Base-by-base conservation (phyloP, 2,797 vertebrate genomes). In the Poliocrania exsul region DNA sequence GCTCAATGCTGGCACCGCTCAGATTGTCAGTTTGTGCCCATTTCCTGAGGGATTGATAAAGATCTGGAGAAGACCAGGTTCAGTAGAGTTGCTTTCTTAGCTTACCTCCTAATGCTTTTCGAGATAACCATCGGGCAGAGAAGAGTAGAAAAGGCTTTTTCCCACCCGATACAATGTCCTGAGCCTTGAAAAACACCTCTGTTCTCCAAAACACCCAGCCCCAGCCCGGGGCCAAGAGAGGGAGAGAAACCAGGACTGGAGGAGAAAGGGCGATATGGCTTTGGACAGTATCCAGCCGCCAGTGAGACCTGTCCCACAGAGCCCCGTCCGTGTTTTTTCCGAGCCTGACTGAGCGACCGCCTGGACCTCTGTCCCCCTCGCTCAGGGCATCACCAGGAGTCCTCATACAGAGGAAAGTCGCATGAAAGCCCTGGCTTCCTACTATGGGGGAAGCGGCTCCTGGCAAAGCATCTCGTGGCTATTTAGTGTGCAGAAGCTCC, bases 361-460 rank as follows among this genome's bases (percentile, higher is more conserved):
- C 31, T 3, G 35, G 6, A 20, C 38, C 51, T 81, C 71, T 2
- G 3, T 16, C 13, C 13, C 38, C 31, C 40, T 58, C 28, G 17
- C 54, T 66, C n/a, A 5, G 29, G 29, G 24, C 73, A 62, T 16
- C 58, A 26, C 28, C 3, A 0, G 58, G 21, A 83, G 20, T 4
- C 28, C 58, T 58, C 38, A 20, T 1, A 3, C 0, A 1, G 38
- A 11, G 0, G 5, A 60, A 71, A 90, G 29, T 1, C 0, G 0
- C 46, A 31, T 49, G 25, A 72, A 13, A 81, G 31, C 8, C 8
- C 65, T 6, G 4, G 8, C 46, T 46, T 50, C 23, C 40, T 8
- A 25, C 24, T 37, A 5, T 19, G 60, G 37, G 51, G 42, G 5
- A 64, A 84, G 26, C 2, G 9, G 37, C 33, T 35, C 19, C 42